phyloP scores from a whole-genome alignment of 37 sponge, comb jelly and placozoan genomes.

The Ephydatia muelleri region DNA sequence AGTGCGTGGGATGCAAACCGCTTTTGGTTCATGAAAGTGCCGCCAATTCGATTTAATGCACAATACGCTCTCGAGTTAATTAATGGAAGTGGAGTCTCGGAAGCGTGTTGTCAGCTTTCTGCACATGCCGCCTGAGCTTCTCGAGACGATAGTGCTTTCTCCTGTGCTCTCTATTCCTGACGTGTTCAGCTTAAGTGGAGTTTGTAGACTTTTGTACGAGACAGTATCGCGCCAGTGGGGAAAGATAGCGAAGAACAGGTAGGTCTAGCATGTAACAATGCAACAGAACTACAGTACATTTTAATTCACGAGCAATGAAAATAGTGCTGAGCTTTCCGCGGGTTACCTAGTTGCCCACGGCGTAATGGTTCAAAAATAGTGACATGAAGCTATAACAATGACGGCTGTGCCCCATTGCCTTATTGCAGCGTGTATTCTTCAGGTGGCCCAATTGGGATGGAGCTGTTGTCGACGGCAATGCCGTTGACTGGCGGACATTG shows the following conservation, averaged over 20 bases:
- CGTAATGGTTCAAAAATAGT: no score
- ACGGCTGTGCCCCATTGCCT: no score
- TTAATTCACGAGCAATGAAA: no score
- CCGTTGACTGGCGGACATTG: constrained; percentile 11
- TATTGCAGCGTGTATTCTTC: background rate
- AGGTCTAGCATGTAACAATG: background rate
- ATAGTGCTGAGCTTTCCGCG: no score
- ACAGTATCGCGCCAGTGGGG: constrained; percentile 4
- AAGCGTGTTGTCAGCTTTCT: background rate
- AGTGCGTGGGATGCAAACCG: no score
- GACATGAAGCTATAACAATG: no score
- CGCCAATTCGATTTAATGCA: no score
- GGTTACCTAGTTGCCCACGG: no score
- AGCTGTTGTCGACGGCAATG: background rate
- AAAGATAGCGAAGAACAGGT: constrained; percentile 9
- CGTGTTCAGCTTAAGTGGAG: background rate
- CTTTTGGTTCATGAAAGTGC: no score
- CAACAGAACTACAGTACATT: no score
- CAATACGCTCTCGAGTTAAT: no score
- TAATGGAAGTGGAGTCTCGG: background rate
- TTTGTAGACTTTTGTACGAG: background rate
- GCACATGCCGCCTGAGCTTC: constrained; percentile 7
- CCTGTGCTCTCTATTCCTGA: constrained; percentile 17
- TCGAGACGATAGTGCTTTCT: constrained; percentile 17
- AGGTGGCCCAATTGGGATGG: constrained; percentile 11